Conservation (phyloP, 1,140 invertebrate species). For the Triops longicaudatus region DNA sequence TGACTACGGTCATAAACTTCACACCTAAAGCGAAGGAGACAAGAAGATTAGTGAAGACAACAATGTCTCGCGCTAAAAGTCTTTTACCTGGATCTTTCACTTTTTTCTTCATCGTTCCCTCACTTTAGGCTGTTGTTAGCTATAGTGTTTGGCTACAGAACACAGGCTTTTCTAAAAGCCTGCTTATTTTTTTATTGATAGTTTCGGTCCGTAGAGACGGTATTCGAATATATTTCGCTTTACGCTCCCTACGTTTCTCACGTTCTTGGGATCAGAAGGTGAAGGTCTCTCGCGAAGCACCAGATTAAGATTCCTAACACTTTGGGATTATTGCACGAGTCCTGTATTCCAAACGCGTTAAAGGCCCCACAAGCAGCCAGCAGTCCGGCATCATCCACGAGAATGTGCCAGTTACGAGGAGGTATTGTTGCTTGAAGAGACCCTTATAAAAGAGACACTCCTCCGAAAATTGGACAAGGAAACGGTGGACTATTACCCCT, state of each 20-base stretch:
- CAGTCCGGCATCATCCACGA: neutral
- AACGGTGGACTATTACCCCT: neutral
- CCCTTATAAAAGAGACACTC: conserved; percentile 3
- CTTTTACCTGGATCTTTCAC: conserved; percentile 12
- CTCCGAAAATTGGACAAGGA: neutral
- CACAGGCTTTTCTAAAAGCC: neutral
- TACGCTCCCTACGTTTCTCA: neutral
- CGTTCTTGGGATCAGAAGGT: conserved; percentile 4
- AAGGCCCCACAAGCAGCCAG: neutral
- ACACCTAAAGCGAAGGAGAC: conserved; percentile 4
- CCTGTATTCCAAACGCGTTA: neutral
- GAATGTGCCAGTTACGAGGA: neutral
- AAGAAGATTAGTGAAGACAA: conserved; percentile 15
- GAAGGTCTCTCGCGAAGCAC: neutral
- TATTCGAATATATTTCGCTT: neutral
- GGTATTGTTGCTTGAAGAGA: conserved; percentile 2
- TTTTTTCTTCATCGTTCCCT: neutral
- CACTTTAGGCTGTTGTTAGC: neutral
- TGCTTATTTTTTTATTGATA: neutral
- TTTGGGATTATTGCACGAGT: conserved; percentile 5
- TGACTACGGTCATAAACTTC: conserved; percentile 7
- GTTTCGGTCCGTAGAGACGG: neutral
- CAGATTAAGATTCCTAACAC: conserved; percentile 12
- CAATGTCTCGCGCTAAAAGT: conserved; percentile 3
- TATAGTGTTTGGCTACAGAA: neutral